These are phyloP conservation scores for Gobio occitaniae DNA, from an alignment of 2,797 vertebrate species.

Conservation along the genomic window DNA sequence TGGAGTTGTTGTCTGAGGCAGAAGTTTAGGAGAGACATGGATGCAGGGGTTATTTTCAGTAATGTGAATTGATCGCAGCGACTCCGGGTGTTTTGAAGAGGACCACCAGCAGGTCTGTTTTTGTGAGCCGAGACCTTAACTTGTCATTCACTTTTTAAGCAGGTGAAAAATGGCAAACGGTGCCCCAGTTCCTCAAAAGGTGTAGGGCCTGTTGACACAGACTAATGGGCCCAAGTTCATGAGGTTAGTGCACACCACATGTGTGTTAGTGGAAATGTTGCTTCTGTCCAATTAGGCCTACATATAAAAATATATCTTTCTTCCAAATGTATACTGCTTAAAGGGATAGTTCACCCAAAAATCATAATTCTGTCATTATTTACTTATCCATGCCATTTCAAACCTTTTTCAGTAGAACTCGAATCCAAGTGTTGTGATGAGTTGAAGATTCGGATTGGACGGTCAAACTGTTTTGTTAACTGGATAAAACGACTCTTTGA, in stretches of 20 bases:
- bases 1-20: constrained; percentile 38
- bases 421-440: neutral
- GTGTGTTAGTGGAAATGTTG: constrained; percentile 18
- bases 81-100: constrained; percentile 59
- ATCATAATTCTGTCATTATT: neutral
- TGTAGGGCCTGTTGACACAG: constrained; percentile 43
- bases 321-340: constrained; percentile 3
- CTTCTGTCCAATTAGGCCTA: neutral
- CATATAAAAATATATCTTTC: constrained; percentile 29
- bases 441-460: neutral
- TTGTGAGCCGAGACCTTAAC: constrained; percentile 58
- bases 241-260: constrained; percentile 47
- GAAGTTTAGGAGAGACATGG: constrained; percentile 45
- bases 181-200: constrained; percentile 38
- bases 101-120: constrained; percentile 64
- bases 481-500: neutral
- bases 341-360: neutral
- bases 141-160: constrained; percentile 57
- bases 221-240: constrained; percentile 49
- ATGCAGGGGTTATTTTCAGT: constrained; percentile 64
- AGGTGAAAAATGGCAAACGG: constrained; percentile 45
- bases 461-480: neutral
- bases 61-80: constrained; percentile 67
- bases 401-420: neutral
- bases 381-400: neutral